Evolutionary conservation across 2,797 vertebrate species (phyloP).

Genomic region (Tamandua tetradactyla): DNA sequence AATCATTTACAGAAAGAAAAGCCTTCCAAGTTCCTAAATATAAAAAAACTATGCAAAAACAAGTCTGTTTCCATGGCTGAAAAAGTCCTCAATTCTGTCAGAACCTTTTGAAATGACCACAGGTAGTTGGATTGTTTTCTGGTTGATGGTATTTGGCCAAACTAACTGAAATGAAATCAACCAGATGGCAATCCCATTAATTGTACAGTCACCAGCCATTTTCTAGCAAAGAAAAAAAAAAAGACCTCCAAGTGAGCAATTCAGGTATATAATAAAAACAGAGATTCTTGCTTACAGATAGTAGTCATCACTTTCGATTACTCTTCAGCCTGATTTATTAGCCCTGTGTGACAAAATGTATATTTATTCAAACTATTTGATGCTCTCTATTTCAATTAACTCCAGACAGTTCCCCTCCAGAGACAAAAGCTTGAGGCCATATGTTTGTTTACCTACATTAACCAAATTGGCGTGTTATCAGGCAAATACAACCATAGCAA

Average conservation of each 20-base stretch:
- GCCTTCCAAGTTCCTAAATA: constrained; percentile 54
- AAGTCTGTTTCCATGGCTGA: constrained; percentile 9
- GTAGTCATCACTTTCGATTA: constrained; percentile 45
- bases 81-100: constrained; percentile 52
- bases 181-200: constrained; percentile 59
- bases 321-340: constrained; percentile 50
- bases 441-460: constrained; percentile 61
- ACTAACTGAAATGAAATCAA: constrained; percentile 58
- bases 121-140: constrained; percentile 50
- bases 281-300: constrained; percentile 20
- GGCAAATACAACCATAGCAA: constrained; percentile 62
- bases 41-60: constrained; percentile 53
- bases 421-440: constrained; percentile 54
- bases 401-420: constrained; percentile 56
- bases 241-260: constrained; percentile 35
- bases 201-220: constrained; percentile 36
- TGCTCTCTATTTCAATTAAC: constrained; percentile 67
- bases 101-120: constrained; percentile 56
- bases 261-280: constrained; percentile 25
- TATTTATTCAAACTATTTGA: constrained; percentile 66
- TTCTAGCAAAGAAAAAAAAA: constrained; percentile 30
- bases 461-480: constrained; percentile 53
- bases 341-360: constrained; percentile 18
- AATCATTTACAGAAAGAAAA: constrained; percentile 41
- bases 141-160: constrained; percentile 47